Conservation (phyloP, 2,113 vertebrate genomes). For the Dicentrarchus labrax region DNA sequence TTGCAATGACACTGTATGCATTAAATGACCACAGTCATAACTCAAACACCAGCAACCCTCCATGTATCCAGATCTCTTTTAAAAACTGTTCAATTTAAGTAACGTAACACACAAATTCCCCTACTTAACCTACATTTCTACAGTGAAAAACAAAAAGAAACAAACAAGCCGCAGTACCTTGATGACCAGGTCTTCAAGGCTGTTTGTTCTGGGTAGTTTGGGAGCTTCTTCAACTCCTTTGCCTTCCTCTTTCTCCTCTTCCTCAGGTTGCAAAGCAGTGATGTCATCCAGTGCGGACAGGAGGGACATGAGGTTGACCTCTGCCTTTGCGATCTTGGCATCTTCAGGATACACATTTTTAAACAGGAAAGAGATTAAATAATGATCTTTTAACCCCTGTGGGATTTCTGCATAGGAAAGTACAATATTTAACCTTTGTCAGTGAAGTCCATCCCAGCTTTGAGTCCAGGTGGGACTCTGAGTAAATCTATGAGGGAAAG, state of each 20-base stretch:
- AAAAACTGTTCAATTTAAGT: background rate
- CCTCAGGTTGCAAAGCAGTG: conserved; percentile 73
- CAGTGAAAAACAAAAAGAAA: background rate
- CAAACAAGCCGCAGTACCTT: conserved; percentile 75
- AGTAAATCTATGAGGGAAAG: conserved; percentile 84
- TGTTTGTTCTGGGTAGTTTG: conserved; percentile 86
- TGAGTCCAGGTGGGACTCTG: conserved; percentile 88
- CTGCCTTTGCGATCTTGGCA: conserved; percentile 69
- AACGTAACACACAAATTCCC: background rate
- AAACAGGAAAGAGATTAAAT: background rate
- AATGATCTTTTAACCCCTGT: background rate
- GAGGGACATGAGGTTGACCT: conserved; percentile 88
- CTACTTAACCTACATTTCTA: background rate
- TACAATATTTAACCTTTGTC: conserved; percentile 79
- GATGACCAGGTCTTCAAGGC: conserved; percentile 91
- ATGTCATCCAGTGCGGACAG: conserved; percentile 86
- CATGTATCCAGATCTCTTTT: background rate
- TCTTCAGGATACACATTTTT: conserved; percentile 65
- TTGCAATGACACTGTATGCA: background rate
- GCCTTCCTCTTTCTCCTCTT: conserved; percentile 75
- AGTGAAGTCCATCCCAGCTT: conserved; percentile 89
- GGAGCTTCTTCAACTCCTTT: conserved; percentile 49
- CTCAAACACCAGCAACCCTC: too few species aligned
- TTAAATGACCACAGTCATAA: background rate
- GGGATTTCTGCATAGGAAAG: background rate